Evolutionary conservation across 2,888 invertebrate species (phyloP).

Genomic region (Hipparchia sbordonii): DNA sequence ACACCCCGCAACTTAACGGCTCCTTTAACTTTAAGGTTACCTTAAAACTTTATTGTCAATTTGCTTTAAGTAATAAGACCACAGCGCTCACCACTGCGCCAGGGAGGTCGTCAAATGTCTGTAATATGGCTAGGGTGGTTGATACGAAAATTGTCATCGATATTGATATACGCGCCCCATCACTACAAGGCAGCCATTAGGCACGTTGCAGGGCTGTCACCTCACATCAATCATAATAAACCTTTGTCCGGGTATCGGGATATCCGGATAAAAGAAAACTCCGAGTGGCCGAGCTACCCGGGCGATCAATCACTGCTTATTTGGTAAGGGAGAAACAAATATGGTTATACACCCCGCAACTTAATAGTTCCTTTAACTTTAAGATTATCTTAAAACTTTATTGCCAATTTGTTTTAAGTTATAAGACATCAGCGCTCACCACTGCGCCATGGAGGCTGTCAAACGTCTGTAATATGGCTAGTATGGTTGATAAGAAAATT

Average conservation of each 20-base stretch:
- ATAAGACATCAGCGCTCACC: no score
- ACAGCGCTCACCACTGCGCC: no score
- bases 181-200: constrained; percentile 54
- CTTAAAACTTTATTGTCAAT: no score
- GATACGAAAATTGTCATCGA: constrained; percentile 16
- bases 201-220: constrained; percentile 50
- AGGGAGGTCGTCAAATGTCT: no score
- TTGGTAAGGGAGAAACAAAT: constrained; percentile 19
- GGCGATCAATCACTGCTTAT: constrained; percentile 39
- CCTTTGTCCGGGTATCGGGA: constrained; percentile 48
- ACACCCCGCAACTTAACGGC: neutral
- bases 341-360: neutral
- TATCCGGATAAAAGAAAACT: constrained; percentile 47
- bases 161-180: constrained; percentile 27
- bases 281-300: constrained; percentile 24
- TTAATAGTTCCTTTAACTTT: neutral
- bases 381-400: no score
- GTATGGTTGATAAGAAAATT: no score
- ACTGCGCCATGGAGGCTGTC: no score
- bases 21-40: neutral
- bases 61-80: no score
- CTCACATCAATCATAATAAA: constrained; percentile 60
- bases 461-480: no score
- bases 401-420: no score
- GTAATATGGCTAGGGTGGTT: no score